A percentile compares a stretch with the other conserved stretches of the same genome.
Conservation (phyloP, 2,797 vertebrate genomes). For the Coregonus ussuriensis region DNA sequence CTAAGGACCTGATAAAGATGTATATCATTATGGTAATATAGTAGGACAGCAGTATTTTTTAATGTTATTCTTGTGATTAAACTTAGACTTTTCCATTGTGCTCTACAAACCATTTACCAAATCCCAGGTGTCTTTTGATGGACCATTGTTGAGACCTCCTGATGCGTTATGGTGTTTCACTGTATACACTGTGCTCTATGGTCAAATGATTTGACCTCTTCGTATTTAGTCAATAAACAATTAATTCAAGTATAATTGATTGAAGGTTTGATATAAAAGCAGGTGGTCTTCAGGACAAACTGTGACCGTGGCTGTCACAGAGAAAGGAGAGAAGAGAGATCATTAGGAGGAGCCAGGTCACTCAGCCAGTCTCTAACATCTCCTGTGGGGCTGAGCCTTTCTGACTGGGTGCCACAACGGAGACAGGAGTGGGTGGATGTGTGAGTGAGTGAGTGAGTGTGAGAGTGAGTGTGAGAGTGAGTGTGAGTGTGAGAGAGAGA, state of each 20-base stretch:
- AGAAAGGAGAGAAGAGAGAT: conserved; percentile 30
- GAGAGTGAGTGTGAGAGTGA: too few relatives aligned
- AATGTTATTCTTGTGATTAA: not conserved
- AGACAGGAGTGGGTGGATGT: conserved; percentile 18
- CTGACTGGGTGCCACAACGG: conserved; percentile 23
- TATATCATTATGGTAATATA: not conserved
- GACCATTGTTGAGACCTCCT: too few relatives aligned
- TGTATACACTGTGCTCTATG: too few relatives aligned
- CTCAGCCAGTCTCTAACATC: conserved; percentile 33
- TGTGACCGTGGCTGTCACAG: conserved; percentile 48
- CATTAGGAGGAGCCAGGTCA: conserved; percentile 29
- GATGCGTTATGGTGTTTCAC: too few relatives aligned
- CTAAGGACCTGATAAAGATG: not conserved
- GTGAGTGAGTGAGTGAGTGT: conserved; percentile 1
- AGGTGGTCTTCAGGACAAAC: conserved; percentile 53
- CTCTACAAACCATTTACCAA: too few relatives aligned
- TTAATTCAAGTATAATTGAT: conserved; percentile 44
- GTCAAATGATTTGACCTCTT: not conserved
- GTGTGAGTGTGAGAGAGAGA: too few relatives aligned
- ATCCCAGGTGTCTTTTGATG: too few relatives aligned
- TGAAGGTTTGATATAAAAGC: conserved; percentile 36
- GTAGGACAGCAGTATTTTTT: conserved; percentile 11
- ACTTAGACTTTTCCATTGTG: not conserved
- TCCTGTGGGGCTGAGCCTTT: conserved; percentile 23
- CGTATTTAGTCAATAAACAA: conserved; percentile 23